Base-by-base conservation (phyloP, 2,797 vertebrate species). In the Buphagus erythrorhynchus region DNA sequence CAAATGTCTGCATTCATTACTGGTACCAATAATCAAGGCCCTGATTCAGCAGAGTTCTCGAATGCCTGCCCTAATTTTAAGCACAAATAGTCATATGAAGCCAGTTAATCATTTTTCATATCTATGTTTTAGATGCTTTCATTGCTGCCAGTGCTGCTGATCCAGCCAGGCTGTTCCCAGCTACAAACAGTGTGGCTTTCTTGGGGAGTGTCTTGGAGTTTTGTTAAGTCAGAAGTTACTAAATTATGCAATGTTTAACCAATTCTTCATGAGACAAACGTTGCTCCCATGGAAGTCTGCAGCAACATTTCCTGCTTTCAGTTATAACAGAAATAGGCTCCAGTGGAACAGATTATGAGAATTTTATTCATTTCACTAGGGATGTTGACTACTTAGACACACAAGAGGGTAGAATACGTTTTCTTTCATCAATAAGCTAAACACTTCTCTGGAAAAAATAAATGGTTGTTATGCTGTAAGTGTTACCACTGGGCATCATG, bases 1-100 rank as follows among this genome's bases (percentile, higher is more conserved):
- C 76, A 82, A 92, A 69, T 86, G 59, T 88, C 87, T 96, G 73
- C 76, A 59, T 68, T 95, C 71, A 49, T 93, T 96, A 74, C 63
- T 71, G 77, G 16, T 78, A 49, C 74, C 9, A 10, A 86, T 91
- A 92, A 92, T 74, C 51, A 67, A 79, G 82, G 59, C 51, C 42
- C 85, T 79, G 91, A 95, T 86, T 96, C 90, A 95, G 95, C 95
- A 90, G 76, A 73, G 48, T 81, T 90, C 67, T 96, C 0, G 0
- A 93, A 69, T 73, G 71, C 59, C 62, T 97, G 88, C 48, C 93
- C 85, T 94, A 73, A 93, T 91, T 95, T 95, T 93, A 90, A 94
- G 76, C 59, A 54, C 85, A 90, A 94, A 87, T 69, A 88, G 40
- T 88, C 43, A 42, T 42, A 79, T 31, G 67, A 84, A 90, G 62